Evolutionary conservation across 2,113 vertebrate genomes (phyloP), one percentile per base, ranked within the genome.

Genomic region (Daphoenositta chrysoptera): DNA sequence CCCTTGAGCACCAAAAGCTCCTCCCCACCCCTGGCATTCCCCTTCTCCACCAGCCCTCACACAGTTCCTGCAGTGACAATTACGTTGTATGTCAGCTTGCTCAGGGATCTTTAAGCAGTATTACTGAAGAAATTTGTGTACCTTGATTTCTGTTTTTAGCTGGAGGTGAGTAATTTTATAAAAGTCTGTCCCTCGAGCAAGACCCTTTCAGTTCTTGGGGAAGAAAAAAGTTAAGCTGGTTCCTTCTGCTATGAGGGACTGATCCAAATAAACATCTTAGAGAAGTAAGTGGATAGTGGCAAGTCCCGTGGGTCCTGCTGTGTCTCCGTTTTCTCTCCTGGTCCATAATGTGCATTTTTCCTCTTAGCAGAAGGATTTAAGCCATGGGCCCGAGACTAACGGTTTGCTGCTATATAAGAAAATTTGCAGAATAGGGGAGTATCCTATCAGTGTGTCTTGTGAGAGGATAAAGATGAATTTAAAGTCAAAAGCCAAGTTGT

Each of bases 21-120:
- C 28, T 20, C 13, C 33, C 39, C 58, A 31, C 1, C 10, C 22
- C 28, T 4, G 9, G 0, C 2, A 45, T n/a, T 54, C 7, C 5
- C 8, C 12, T 47, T 87, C 45, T 54, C 33, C 51, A 22, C 20
- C 30, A 56, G 44, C 22, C 22, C 35, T 42, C 37, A 42, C 48
- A 11, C 4, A 39, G 39, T 33, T 58, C 35, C 72, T 68, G 50
- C 30, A 28, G 39, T 7, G 2, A 24, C 21, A 30, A 18, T 12
- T 63, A 5, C 31, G 6, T 8, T 21, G 16, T 19, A 1, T 45
- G 37, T 30, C 50, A 61, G 12, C 35, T 72, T 60, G 40, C 31
- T 84, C 30, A 24, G 28, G 26, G 13, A 11, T 66, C 39, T 70
- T 15, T 22, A 42, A 45, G 58, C 3, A 4, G 6, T 14, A 4